Percentiles rank a stretch among this genome's conserved stretches.
These are phyloP conservation scores for Arvicanthis niloticus DNA, from an alignment of 2,113 vertebrate species.

Conservation along the genomic window DNA sequence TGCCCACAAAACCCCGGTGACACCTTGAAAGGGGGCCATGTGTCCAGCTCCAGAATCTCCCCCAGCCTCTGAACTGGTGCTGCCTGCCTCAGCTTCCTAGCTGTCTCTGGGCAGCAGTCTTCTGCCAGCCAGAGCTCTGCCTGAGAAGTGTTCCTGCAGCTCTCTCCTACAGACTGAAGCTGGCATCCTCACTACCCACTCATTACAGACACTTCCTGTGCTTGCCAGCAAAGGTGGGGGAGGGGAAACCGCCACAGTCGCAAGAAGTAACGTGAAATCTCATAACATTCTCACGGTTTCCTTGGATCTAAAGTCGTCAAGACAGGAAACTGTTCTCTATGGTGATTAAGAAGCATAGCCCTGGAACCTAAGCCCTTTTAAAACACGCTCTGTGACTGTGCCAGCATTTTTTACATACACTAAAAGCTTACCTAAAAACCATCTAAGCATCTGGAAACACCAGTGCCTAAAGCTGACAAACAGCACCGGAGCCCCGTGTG, in stretches of 20 bases:
- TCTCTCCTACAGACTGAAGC: neutral
- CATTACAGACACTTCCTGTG: neutral
- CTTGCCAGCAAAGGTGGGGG: neutral
- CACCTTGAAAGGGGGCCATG: neutral
- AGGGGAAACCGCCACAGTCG: neutral
- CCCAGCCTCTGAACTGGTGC: no score
- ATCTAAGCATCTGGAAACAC: fast-evolving
- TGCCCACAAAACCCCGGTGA: neutral
- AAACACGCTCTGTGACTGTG: neutral
- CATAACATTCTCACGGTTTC: fast-evolving
- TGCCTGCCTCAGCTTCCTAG: neutral
- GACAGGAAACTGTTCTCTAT: neutral
- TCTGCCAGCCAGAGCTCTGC: neutral
- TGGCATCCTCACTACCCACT: neutral
- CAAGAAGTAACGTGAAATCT: neutral
- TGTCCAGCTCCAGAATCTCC: neutral
- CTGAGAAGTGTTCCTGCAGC: neutral
- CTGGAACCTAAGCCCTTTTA: neutral
- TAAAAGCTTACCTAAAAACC: neutral
- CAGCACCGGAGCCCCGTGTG: fast-evolving
- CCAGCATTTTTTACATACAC: neutral
- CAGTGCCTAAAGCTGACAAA: neutral
- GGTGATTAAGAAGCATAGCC: neutral
- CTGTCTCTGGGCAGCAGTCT: neutral
- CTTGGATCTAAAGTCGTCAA: neutral